Percentiles rank a stretch among this genome's conserved stretches.
Conservation (phyloP, 1,140 invertebrate genomes). For the Armadillidium nasatum region DNA sequence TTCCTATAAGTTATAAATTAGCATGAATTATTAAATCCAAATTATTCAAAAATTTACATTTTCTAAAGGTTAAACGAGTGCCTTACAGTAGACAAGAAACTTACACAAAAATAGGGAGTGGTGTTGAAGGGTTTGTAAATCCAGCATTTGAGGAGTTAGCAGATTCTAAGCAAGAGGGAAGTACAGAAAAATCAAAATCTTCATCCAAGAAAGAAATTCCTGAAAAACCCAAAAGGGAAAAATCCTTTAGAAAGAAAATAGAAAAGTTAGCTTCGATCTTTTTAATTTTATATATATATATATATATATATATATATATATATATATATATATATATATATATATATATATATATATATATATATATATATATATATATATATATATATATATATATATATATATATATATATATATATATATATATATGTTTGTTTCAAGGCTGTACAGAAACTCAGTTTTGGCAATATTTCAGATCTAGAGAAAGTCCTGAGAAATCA, state of each 20-base stretch:
- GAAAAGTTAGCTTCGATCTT: neutral
- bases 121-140: slow-evolving; percentile 30
- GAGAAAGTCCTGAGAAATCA: neutral
- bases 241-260: neutral
- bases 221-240: neutral
- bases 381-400: too few species aligned
- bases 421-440: too few species aligned
- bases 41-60: too few species aligned
- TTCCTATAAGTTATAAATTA: too few species aligned
- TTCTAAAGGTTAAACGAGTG: slow-evolving; percentile 32
- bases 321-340: too few species aligned
- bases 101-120: slow-evolving; percentile 45
- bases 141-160: slow-evolving; percentile 48
- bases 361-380: too few species aligned
- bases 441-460: too few species aligned
- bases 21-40: neutral
- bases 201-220: neutral
- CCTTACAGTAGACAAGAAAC: slow-evolving; percentile 39
- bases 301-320: too few species aligned
- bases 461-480: too few species aligned
- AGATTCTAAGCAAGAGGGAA: slow-evolving; percentile 46
- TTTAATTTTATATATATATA: too few species aligned
- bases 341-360: too few species aligned
- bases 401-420: too few species aligned
- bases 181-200: neutral